These are phyloP conservation scores for Aleiodes testaceus DNA, from an alignment of 2,888 invertebrate species.

Conservation along the genomic window DNA sequence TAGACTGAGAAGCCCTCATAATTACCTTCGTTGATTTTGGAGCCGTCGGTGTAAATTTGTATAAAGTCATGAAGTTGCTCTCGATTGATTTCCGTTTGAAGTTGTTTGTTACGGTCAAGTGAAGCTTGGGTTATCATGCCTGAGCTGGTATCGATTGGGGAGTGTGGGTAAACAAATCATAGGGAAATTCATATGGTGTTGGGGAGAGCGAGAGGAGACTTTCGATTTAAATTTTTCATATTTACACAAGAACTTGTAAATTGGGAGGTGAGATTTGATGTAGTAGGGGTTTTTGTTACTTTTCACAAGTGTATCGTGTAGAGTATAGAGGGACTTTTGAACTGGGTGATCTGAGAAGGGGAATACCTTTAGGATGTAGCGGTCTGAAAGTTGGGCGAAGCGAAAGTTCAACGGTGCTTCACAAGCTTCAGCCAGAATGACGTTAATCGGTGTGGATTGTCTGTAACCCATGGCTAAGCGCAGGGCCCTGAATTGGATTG, in stretches of 20 bases:
- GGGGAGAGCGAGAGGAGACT: not conserved
- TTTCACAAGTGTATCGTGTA: too few species aligned
- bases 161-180: not conserved
- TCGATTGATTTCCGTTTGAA: not conserved
- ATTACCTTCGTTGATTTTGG: not conserved
- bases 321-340: too few species aligned
- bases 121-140: not conserved
- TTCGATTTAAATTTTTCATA: not conserved
- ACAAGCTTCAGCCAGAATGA: conserved; percentile 34
- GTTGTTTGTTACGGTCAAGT: not conserved
- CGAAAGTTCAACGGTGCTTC: not conserved
- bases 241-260: not conserved
- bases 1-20: not conserved
- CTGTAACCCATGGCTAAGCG: conserved; percentile 38
- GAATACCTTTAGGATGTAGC: not conserved
- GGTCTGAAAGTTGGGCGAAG: conserved; percentile 1
- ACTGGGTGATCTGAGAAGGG: not conserved
- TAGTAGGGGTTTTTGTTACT: not conserved
- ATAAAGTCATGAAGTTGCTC: not conserved
- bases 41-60: not conserved
- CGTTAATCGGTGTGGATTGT: conserved; percentile 44
- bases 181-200: not conserved
- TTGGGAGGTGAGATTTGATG: not conserved
- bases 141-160: not conserved
- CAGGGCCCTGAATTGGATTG: conserved; percentile 41